Evolutionary conservation across 2,113 vertebrate genomes (phyloP).

Genomic region (Dicaeum eximium): DNA sequence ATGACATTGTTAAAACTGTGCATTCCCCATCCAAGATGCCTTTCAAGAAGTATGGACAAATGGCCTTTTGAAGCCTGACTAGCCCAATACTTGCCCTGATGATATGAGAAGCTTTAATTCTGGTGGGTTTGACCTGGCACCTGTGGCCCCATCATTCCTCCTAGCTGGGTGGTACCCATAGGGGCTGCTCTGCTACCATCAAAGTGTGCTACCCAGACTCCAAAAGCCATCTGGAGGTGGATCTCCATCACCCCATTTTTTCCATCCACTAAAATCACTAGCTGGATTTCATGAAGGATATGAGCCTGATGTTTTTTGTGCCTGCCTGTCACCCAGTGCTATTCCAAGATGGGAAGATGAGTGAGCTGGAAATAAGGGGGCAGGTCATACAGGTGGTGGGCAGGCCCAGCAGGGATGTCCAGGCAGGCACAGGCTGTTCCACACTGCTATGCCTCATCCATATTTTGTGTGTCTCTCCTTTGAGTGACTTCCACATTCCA

Average conservation of each 20-base stretch:
- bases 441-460: not conserved
- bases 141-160: not conserved
- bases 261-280: not conserved
- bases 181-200: not conserved
- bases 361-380: not conserved
- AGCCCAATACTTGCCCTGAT: not conserved
- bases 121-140: not conserved
- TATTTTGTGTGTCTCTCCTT: not conserved
- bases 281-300: not conserved
- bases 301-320: not conserved
- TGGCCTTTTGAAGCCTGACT: not conserved
- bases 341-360: not conserved
- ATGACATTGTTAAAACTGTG: not conserved
- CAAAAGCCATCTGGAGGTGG: not conserved
- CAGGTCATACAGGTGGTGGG: not conserved
- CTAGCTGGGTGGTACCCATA: not conserved
- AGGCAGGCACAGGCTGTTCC: not conserved
- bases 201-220: not conserved
- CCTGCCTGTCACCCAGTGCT: accelerated
- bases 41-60: not conserved
- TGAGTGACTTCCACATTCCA: not conserved
- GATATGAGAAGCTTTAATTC: accelerated
- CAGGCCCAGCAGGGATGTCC: not conserved
- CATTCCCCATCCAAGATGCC: accelerated
- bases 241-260: not conserved